Percentiles rank a stretch among this genome's conserved stretches.
Evolutionary conservation across 2,797 vertebrate genomes (phyloP).

Genomic region (Rhadinocentrus ornatus): DNA sequence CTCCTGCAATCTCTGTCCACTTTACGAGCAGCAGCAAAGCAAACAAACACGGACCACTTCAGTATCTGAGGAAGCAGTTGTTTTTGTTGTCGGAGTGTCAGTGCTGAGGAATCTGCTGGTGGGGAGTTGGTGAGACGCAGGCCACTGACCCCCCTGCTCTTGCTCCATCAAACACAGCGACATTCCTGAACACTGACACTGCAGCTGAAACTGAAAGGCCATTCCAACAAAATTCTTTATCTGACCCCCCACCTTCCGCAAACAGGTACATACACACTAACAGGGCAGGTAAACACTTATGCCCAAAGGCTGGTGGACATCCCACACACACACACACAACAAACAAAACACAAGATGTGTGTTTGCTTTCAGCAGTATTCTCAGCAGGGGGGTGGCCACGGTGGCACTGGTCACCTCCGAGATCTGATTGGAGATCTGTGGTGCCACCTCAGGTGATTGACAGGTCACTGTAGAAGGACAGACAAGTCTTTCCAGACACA

Average conservation of each 20-base stretch:
- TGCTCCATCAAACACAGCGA: constrained; percentile 35
- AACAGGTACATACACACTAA: constrained; percentile 15
- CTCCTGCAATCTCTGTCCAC: constrained; percentile 53
- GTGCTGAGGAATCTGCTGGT: constrained; percentile 63
- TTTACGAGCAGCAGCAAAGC: constrained; percentile 69
- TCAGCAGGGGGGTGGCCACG: too few relatives aligned
- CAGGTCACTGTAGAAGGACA: too few relatives aligned
- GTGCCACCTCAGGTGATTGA: too few relatives aligned
- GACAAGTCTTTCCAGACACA: too few relatives aligned
- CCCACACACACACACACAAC: not conserved
- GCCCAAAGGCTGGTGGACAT: not conserved
- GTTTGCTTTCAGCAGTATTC: not conserved
- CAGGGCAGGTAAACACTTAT: constrained; percentile 25
- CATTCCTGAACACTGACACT: constrained; percentile 70
- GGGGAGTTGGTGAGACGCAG: constrained; percentile 25
- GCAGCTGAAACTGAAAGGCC: constrained; percentile 33
- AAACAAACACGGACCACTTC: constrained; percentile 75
- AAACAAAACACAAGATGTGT: not conserved
- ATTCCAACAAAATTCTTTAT: constrained; percentile 60
- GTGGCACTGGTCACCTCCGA: too few relatives aligned
- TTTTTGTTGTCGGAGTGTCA: constrained; percentile 67
- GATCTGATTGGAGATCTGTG: too few relatives aligned
- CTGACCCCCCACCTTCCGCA: not conserved
- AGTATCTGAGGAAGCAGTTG: constrained; percentile 81
- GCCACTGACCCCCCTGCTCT: constrained; percentile 8